Base-by-base conservation (phyloP, 2,888 invertebrate species). In the Cheilosia grossa region DNA sequence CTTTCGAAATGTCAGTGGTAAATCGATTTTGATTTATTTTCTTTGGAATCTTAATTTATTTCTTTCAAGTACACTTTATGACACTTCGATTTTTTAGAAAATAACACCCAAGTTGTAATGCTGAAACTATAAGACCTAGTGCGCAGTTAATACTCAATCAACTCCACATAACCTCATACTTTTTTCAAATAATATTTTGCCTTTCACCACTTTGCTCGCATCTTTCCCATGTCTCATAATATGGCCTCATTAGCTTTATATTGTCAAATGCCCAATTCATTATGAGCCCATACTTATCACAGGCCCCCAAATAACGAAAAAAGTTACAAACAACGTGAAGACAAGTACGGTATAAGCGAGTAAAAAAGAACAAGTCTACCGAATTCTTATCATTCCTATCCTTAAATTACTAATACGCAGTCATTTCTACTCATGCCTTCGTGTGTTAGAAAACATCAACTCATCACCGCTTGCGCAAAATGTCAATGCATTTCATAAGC, bases 391-490 rank as follows among this genome's bases (percentile, higher is more conserved):
- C 6, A 24, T 2, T 33, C 30, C 10, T 40, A n/a, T 10, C 21
- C 30, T 40, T 37, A 58, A n/a, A 17, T 17, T 19, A 40, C 33
- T 19, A n/a, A 44, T 10, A 40, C 42, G 24, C 37, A 47, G 3
- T 51, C 67, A 15, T 42, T 6, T 9, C 9, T 33, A 47, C 58
- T 13, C 73, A 10, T 49, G 9, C 24, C 42, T 44, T 30, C 47
- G 37, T 63, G 37, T 54, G 61, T 56, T 69, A 61, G 56, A 44
- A 70, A 69, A 78, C 70, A 54, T 56, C 56, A 78, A 63, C 44
- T 63, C 77, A 61, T 77, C 69, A 42, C 19, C 53, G 54, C 44
- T 61, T 27, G 58, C 44, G n/a, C 4, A 19, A 63, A 49, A 69
- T 77, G 54, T 69, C 69, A 78, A 69, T 78, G 73, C 44, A 47